Conservation (phyloP, 2,113 vertebrate species). For the Saguinus imperator region DNA sequence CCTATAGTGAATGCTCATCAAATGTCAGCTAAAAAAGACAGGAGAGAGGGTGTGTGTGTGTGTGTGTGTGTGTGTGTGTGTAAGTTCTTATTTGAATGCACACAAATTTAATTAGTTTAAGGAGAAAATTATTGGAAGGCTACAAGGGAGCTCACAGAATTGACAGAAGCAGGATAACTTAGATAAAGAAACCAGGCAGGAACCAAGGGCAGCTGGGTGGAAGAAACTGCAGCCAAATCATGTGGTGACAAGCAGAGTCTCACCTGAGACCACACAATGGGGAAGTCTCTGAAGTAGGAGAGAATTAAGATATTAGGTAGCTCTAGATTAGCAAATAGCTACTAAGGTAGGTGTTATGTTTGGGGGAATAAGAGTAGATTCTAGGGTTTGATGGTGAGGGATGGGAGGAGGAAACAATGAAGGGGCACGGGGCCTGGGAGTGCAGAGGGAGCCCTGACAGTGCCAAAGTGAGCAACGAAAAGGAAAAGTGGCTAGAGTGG, state of each 20-base stretch:
- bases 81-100: neutral
- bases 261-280: neutral
- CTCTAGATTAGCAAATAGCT: neutral
- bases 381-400: neutral
- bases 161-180: neutral
- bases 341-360: neutral
- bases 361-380: neutral
- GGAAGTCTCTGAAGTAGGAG: neutral
- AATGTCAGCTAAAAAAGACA: neutral
- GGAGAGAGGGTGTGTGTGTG: too few species aligned
- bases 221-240: neutral
- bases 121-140: neutral
- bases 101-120: neutral
- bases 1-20: neutral
- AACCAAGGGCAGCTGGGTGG: neutral
- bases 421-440: neutral
- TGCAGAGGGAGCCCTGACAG: neutral
- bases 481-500: neutral
- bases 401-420: neutral
- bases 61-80: too few species aligned
- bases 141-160: neutral
- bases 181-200: neutral
- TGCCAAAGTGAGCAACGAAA: neutral
- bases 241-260: neutral
- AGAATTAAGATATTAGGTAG: neutral